Conservation (phyloP, 2,797 vertebrate genomes). For the Ciconia nigra region DNA sequence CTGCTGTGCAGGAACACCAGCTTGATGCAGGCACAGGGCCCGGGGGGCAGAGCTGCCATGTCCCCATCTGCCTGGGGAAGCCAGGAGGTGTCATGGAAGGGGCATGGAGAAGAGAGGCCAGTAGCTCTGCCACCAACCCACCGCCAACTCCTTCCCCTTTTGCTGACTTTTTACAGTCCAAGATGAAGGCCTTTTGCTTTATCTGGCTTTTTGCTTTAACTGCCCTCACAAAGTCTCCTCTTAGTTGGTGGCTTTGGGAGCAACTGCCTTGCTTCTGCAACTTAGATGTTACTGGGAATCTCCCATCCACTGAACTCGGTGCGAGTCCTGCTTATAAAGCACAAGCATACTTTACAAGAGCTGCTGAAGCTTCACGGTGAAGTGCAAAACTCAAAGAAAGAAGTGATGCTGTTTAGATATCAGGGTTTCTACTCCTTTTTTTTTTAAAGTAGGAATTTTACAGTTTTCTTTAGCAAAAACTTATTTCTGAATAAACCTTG, state of each 20-base stretch:
- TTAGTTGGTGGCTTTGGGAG: not conserved
- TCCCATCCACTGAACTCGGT: not conserved
- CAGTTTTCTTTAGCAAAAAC: not conserved
- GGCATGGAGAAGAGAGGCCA: not conserved
- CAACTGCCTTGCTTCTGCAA: not conserved
- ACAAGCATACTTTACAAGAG: not conserved
- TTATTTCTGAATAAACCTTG: not conserved
- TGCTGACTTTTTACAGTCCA: not conserved
- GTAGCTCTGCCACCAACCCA: not conserved
- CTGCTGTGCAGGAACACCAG: accelerated
- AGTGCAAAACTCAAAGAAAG: not conserved
- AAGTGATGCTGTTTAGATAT: not conserved
- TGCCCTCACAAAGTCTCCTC: not conserved
- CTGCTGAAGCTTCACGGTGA: not conserved
- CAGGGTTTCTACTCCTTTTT: not conserved
- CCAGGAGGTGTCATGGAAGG: not conserved
- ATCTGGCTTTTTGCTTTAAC: not conserved
- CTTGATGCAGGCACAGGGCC: not conserved
- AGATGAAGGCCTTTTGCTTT: not conserved
- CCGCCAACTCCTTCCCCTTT: not conserved
- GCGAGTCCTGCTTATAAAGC: not conserved
- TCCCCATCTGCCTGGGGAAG: not conserved
- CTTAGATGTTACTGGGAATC: not conserved
- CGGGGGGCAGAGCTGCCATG: not conserved
- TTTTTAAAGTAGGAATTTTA: not conserved